These are phyloP conservation scores for Kryptopterus vitreolus DNA, from an alignment of 2,797 vertebrate genomes.

Conservation along the genomic window DNA sequence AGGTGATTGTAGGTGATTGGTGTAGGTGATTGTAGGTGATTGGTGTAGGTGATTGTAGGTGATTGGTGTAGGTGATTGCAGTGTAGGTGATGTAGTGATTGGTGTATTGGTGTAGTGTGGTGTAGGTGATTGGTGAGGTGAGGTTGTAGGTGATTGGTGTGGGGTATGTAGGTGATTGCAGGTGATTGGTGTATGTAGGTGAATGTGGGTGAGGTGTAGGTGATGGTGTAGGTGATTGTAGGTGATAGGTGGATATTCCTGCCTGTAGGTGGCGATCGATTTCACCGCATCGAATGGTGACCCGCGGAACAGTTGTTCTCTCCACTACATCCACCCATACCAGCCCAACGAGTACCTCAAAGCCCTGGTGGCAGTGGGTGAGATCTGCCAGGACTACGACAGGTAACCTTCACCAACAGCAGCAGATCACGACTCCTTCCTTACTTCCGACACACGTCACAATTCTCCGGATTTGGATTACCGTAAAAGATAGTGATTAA, in stretches of 20 bases:
- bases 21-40: too few species aligned
- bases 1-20: too few species aligned
- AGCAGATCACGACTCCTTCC: not conserved
- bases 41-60: too few species aligned
- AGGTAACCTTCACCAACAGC: slow-evolving; percentile 70
- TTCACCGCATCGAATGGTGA: slow-evolving; percentile 98
- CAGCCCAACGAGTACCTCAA: slow-evolving; percentile 99
- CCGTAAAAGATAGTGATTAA: not conserved
- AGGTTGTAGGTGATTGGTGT: too few species aligned
- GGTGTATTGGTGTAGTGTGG: too few species aligned
- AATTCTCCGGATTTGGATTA: not conserved
- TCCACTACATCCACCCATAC: slow-evolving; percentile 98
- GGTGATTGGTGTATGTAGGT: too few species aligned
- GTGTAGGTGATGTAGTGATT: too few species aligned
- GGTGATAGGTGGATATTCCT: slow-evolving; percentile 9
- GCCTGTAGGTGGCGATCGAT: slow-evolving; percentile 93
- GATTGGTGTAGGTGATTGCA: too few species aligned
- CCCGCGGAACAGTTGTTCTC: slow-evolving; percentile 97
- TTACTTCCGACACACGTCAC: not conserved
- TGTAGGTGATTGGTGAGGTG: too few species aligned
- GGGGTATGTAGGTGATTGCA: too few species aligned
- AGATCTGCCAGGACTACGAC: slow-evolving; percentile 99
- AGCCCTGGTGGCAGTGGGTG: slow-evolving; percentile 94
- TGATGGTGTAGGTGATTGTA: not conserved
- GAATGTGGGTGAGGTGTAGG: too few species aligned